These are phyloP conservation scores for Cheirogaleus medius DNA, from an alignment of 2,113 vertebrate species.

Conservation along the genomic window DNA sequence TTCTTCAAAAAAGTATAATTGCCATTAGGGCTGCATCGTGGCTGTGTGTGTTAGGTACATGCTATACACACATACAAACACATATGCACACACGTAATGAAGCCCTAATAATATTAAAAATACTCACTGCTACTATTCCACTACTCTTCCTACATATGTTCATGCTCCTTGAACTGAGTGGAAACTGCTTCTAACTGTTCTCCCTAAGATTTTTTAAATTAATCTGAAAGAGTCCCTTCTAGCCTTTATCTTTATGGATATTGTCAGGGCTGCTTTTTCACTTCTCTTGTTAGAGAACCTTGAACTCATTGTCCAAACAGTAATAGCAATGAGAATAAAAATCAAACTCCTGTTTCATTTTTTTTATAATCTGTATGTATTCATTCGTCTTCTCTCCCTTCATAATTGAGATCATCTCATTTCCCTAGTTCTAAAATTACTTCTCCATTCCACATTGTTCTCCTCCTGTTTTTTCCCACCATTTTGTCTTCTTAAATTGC, in stretches of 20 bases:
- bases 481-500: background rate
- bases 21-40: accelerated
- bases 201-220: background rate
- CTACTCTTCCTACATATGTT: background rate
- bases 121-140: background rate
- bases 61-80: accelerated
- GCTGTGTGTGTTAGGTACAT: background rate
- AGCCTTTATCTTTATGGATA: background rate
- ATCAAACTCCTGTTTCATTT: background rate
- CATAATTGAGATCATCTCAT: background rate
- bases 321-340: background rate
- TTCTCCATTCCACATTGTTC: background rate
- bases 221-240: background rate
- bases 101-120: background rate
- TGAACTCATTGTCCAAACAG: background rate
- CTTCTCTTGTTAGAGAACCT: background rate
- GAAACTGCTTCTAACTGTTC: background rate
- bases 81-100: background rate
- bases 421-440: background rate
- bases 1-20: background rate
- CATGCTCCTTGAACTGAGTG: background rate
- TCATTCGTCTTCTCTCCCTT: background rate
- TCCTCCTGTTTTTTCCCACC: background rate
- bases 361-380: accelerated
- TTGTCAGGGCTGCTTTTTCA: background rate